A percentile compares a stretch with the other conserved stretches of the same genome.
These are phyloP conservation scores for Acleris cristana DNA, from an alignment of 2,888 invertebrate genomes.

Conservation along the genomic window DNA sequence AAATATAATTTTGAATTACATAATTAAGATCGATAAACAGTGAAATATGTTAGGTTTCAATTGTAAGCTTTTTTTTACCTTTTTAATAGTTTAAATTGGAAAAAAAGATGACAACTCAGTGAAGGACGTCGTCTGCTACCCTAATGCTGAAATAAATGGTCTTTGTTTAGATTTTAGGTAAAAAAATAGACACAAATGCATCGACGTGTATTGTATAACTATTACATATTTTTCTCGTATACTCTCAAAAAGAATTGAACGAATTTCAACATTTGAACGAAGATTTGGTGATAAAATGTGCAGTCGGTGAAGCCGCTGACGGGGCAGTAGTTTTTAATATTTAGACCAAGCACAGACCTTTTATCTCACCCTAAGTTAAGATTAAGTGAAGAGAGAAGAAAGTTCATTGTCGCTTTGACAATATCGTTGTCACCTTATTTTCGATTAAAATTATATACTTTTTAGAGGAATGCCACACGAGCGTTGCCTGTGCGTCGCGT, in stretches of 20 bases:
- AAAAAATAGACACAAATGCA: not conserved
- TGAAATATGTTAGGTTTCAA: no score
- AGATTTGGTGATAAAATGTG: no score
- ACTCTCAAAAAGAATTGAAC: no score
- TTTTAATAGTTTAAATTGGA: not conserved
- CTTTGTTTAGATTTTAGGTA: conserved; percentile 16
- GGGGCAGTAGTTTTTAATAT: not conserved
- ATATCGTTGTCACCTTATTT: conserved; percentile 34
- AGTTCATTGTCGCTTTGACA: conserved; percentile 31
- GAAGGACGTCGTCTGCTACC: conserved; percentile 33
- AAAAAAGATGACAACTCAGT: conserved; percentile 31
- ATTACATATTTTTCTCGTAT: not conserved
- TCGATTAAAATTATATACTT: not conserved
- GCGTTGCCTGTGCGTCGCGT: no score
- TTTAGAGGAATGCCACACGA: no score
- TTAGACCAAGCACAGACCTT: conserved; percentile 16
- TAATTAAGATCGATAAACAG: no score
- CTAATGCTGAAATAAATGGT: conserved; percentile 30
- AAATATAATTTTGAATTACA: no score
- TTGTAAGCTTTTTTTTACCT: no score
- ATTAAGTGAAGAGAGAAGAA: conserved; percentile 36
- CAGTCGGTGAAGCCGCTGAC: no score
- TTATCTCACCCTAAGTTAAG: conserved; percentile 31
- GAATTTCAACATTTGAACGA: no score
- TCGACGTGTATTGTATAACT: not conserved